Percentiles rank a stretch among this genome's conserved stretches.
phyloP scores from a whole-genome alignment of 2,888 invertebrate species.

The Folsomia manolachei region DNA sequence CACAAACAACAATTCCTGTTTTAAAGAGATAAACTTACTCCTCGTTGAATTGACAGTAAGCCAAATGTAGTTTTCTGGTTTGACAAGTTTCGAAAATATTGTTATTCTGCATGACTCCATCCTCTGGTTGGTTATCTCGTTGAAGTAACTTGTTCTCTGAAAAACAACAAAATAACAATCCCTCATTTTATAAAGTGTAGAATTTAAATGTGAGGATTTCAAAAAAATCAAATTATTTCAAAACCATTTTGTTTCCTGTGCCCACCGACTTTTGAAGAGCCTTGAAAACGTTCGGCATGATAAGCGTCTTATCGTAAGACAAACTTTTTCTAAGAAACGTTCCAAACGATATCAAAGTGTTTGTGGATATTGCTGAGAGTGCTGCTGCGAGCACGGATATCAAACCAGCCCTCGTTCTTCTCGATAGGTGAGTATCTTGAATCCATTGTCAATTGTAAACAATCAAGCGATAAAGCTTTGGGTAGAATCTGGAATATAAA shows the following conservation, averaged over 20 bases:
- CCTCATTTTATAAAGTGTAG: too few relatives aligned
- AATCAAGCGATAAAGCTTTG: too few relatives aligned
- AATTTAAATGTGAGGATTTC: too few relatives aligned
- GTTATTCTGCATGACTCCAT: slow-evolving; percentile 1
- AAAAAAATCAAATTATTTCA: too few relatives aligned
- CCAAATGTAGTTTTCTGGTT: background rate
- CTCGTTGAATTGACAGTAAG: too few relatives aligned
- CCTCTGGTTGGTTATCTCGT: background rate
- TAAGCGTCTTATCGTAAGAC: too few relatives aligned
- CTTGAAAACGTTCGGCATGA: too few relatives aligned
- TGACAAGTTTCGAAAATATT: slow-evolving; percentile 3
- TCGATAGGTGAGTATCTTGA: slow-evolving; percentile 1
- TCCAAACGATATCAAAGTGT: background rate
- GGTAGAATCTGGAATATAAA: too few relatives aligned
- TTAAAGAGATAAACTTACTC: too few relatives aligned
- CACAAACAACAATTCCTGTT: too few relatives aligned
- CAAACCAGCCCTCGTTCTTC: slow-evolving; percentile 3
- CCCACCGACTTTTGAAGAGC: too few relatives aligned
- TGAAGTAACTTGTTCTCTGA: slow-evolving; percentile 1
- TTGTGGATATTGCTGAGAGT: background rate
- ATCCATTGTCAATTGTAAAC: background rate
- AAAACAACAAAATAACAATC: background rate
- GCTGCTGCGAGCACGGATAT: slow-evolving; percentile 1
- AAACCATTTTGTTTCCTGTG: too few relatives aligned
- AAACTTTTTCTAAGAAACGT: background rate